Evolutionary conservation across 1,140 invertebrate species (phyloP).

Genomic region (Aleiodes sp.): DNA sequence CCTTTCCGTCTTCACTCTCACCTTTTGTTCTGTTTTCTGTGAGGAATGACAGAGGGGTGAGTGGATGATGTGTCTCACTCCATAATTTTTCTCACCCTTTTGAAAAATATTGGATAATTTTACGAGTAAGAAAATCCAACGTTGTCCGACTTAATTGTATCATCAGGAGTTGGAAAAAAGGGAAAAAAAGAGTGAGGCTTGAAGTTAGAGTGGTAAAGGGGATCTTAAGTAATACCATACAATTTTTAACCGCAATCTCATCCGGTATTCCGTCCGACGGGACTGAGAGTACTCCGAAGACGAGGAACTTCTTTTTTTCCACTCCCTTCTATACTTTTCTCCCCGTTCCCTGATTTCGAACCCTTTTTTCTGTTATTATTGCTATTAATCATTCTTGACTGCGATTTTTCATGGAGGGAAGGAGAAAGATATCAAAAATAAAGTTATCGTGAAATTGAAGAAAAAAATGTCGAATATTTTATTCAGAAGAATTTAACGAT

Average conservation of each 20-base stretch:
- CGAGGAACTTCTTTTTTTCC: constrained; percentile 6
- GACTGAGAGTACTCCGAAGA: constrained; percentile 31
- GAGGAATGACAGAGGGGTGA: not conserved
- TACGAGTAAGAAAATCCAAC: constrained; percentile 60
- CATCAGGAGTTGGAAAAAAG: constrained; percentile 58
- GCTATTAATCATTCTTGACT: constrained; percentile 35
- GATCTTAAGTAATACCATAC: constrained; percentile 61
- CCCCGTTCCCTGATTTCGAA: constrained; percentile 18
- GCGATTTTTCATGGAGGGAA: constrained; percentile 22
- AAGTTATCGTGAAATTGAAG: not conserved
- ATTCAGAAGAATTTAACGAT: no score
- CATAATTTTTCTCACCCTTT: constrained; percentile 59
- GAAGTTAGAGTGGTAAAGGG: constrained; percentile 3
- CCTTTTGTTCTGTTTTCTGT: not conserved
- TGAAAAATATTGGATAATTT: constrained; percentile 67
- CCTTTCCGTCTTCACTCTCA: not conserved
- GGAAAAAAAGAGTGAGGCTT: not conserved
- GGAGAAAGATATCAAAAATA: not conserved
- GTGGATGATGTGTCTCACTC: no score
- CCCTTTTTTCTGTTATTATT: constrained; percentile 31
- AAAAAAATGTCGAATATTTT: not conserved
- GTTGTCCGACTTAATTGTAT: constrained; percentile 64
- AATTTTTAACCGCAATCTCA: constrained; percentile 66
- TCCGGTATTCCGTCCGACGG: constrained; percentile 47
- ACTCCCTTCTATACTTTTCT: not conserved